Base-by-base conservation (phyloP, 2,113 vertebrate species). In the Catharus minimus region DNA sequence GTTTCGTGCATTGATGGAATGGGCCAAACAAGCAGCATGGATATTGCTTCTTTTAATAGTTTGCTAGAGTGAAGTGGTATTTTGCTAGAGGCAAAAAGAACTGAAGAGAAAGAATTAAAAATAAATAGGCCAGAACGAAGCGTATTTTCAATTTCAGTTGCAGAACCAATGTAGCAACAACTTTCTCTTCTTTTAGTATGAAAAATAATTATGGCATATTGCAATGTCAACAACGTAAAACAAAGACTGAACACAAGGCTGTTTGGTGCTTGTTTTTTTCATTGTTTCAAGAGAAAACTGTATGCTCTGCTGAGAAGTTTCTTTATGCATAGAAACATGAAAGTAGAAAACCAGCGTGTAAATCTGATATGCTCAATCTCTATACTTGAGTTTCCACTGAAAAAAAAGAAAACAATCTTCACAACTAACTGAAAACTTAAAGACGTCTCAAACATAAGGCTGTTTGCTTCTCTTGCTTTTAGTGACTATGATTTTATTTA, bases 71-170 rank as follows among this genome's bases (percentile, higher is more conserved):
- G 23, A 95, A 84, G 62, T 61, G 26, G 62, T 72, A 68, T 79
- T 93, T 90, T 88, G 88, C 93, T 92, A 57, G 61, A 95, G 86
- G 92, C 83, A 79, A 86, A 86, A 86, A 90, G 66, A 95, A 90
- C 66, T 18, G 58, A 90, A 80, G 28, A 94, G 61, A 93, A 86
- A 95, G 86, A 96, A 95, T 96, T 95, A 96, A 95, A 96, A 96
- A 92, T 89, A 95, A 96, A 95, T 95, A 95, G 83, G 83, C 92
- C 92, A 93, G 92, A 96, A 95, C 90, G 73, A 95, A 95, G 80
- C 57, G 46, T 78, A 95, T 94, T 95, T 95, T 95, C 94, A 93
- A 93, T 94, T 95, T 93, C 92, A 89, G 71, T n/a, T 84, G 86
- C 62, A 92, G 86, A 95, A 86, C 69, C 74, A 90, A 53, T 47